Conservation (phyloP, 2,888 invertebrate species). For the Baccha elongata region DNA sequence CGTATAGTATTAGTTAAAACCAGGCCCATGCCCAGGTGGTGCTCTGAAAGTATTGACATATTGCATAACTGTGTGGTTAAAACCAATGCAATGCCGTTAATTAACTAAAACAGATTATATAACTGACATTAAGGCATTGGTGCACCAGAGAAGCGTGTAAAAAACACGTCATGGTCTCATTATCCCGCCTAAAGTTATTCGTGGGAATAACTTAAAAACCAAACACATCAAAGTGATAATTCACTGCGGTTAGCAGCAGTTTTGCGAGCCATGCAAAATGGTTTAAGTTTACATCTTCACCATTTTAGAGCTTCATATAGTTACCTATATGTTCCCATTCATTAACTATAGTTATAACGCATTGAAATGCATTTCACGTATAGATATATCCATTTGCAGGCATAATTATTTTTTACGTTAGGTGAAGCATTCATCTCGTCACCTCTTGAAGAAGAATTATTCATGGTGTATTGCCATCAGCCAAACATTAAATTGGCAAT, state of each 20-base stretch:
- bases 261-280: slow-evolving; percentile 34
- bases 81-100: neutral
- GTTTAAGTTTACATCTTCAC: slow-evolving; percentile 28
- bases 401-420: slow-evolving; percentile 23
- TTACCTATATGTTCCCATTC: neutral
- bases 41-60: neutral
- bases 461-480: neutral
- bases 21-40: neutral
- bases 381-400: neutral
- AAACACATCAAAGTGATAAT: slow-evolving; percentile 39
- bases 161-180: slow-evolving; percentile 58
- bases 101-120: too few species aligned
- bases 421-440: neutral
- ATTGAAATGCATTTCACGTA: slow-evolving; percentile 6
- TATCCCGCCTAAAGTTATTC: slow-evolving; percentile 10
- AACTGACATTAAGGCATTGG: slow-evolving; percentile 29
- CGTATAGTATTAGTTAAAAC: too few species aligned
- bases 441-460: neutral
- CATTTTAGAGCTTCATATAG: neutral
- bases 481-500: slow-evolving; percentile 18
- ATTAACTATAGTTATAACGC: neutral
- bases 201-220: slow-evolving; percentile 8
- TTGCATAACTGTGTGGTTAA: neutral
- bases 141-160: slow-evolving; percentile 36
- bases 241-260: slow-evolving; percentile 19